phyloP scores from a whole-genome alignment of 1,140 invertebrate species.

The Odontomachus brunneus region DNA sequence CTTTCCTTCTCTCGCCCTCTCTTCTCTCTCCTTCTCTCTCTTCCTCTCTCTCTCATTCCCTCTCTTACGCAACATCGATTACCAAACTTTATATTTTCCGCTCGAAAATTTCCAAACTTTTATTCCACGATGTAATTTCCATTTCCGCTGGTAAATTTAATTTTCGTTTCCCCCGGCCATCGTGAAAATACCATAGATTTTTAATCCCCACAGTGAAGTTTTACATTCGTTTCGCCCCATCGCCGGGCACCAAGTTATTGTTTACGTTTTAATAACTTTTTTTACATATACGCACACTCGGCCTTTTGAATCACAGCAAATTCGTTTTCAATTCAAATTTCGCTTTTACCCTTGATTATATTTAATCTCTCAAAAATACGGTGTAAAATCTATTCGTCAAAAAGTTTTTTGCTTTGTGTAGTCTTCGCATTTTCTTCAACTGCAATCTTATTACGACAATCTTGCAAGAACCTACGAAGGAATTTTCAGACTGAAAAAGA shows the following conservation, averaged over 20 bases:
- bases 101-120: constrained; percentile 21
- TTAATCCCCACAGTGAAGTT: constrained; percentile 19
- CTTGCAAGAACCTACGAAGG: background rate
- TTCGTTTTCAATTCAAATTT: constrained; percentile 2
- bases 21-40: too few relatives aligned
- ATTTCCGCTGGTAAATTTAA: constrained; percentile 41
- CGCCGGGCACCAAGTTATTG: constrained; percentile 20
- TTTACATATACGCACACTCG: background rate
- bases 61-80: background rate
- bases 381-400: too few relatives aligned
- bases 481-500: background rate
- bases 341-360: background rate
- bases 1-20: background rate
- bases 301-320: background rate
- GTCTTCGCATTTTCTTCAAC: background rate
- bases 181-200: constrained; percentile 18
- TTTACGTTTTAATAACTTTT: constrained; percentile 36
- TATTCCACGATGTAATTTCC: constrained; percentile 13
- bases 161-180: constrained; percentile 13
- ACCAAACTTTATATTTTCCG: constrained; percentile 28
- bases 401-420: background rate
- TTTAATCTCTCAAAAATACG: too few relatives aligned
- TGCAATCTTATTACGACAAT: background rate
- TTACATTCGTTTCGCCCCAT: constrained; percentile 4
- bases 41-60: background rate